Base-by-base conservation (phyloP, 1,140 invertebrate species). In the Drosophila tropicalis region DNA sequence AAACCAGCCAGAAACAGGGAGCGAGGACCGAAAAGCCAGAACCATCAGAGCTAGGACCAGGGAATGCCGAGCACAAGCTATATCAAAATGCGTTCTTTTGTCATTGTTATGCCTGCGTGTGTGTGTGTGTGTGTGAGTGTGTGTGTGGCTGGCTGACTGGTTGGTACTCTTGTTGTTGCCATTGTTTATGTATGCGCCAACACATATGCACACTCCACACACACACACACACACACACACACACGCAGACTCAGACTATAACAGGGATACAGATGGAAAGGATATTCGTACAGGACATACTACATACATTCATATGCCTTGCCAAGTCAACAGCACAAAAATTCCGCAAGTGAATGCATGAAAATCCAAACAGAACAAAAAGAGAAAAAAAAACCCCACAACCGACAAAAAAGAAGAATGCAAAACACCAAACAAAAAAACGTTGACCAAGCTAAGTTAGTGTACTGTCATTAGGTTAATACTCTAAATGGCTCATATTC, bases 151-250 rank as follows among this genome's bases (percentile, higher is more conserved):
- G 63, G 13, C 19, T n/a, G n/a, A 22, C 39, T 47, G 40, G 70
- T 55, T 74, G 57, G 29, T 72, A 40, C 67, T 71, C 72, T 72
- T 89, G 84, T 72, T 87, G 70, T 62, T 80, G 76, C 58, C 84
- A 89, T 89, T 84, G 84, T 89, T 89, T 87, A 87, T 89, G 85
- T 87, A 87, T 89, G 84, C 84, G 84, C 65, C 76, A 83, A 78
- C 84, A 89, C 84, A 87, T 87, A 87, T 87, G 84, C 72, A 78
- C 44, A 70, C 73, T 70, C 65, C 69, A 67, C 25, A 29, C 34
- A 36, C 34, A 36, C 34, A 36, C 34, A 36, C 5, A 34, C 32
- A 34, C 32, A 34, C 32, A 34, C 22, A 15, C 36, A 62, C 41
- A 60, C 62, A 47, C 15, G 19, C 13, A 22, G 15, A 17, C 15